phyloP scores from a whole-genome alignment of 2,113 vertebrate genomes.

The Neodontobutis hainanensis region DNA sequence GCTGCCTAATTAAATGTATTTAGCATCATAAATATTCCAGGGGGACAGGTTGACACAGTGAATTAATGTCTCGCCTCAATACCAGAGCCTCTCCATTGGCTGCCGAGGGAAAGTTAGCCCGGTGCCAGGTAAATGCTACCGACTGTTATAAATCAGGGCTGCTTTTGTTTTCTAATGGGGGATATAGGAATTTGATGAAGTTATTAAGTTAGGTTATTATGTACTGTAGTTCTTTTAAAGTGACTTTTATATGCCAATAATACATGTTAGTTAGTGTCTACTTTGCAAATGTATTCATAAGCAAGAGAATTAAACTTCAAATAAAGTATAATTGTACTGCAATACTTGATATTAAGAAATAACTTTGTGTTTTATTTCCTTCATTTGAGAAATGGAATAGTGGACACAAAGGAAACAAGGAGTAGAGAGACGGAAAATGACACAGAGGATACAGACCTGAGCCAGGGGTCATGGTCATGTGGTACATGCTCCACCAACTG shows the following conservation, averaged over 20 bases:
- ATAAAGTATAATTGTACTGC: too few species aligned
- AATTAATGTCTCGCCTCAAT: conserved; percentile 82
- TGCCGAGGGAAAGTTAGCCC: conserved; percentile 68
- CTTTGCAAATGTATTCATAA: too few species aligned
- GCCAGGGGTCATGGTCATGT: too few species aligned
- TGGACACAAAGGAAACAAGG: neutral
- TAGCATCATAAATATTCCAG: conserved; percentile 84
- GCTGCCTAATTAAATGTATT: conserved; percentile 82
- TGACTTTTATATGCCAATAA: conserved; percentile 7
- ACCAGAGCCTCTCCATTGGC: conserved; percentile 74
- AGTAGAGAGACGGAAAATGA: too few species aligned
- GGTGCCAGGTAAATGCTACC: conserved; percentile 71
- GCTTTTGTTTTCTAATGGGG: conserved; percentile 67
- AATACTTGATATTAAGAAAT: too few species aligned
- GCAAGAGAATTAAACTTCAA: too few species aligned
- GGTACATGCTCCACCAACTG: too few species aligned
- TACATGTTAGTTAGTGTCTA: too few species aligned
- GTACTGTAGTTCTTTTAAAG: conserved; percentile 16
- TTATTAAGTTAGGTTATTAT: conserved; percentile 48
- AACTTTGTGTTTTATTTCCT: neutral
- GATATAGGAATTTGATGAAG: conserved; percentile 55
- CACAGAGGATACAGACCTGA: too few species aligned
- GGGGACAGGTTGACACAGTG: conserved; percentile 81
- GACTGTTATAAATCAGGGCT: conserved; percentile 69
- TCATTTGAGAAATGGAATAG: neutral